Conservation (phyloP, 2,888 invertebrate species). For the Drosophila subsilvestris region DNA sequence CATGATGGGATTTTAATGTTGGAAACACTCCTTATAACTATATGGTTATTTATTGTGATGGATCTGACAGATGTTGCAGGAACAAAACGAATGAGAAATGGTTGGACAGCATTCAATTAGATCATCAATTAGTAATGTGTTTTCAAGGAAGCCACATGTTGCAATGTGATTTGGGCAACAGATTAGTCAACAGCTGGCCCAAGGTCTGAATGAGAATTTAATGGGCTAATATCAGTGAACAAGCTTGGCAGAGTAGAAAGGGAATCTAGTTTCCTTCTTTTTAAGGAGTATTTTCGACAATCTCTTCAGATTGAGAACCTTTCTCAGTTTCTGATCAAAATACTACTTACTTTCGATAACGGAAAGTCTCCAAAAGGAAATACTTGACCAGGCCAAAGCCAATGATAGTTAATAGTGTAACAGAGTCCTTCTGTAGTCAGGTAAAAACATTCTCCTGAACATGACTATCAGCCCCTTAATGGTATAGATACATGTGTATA, state of each 20-base stretch:
- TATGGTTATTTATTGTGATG: slow-evolving; percentile 71
- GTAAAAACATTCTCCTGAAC: too few relatives aligned
- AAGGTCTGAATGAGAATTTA: slow-evolving; percentile 15
- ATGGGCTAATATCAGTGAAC: background rate
- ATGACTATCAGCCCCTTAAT: slow-evolving; percentile 5
- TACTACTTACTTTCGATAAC: too few relatives aligned
- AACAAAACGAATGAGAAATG: slow-evolving; percentile 35
- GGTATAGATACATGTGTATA: slow-evolving; percentile 6
- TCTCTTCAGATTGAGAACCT: background rate
- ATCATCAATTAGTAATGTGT: slow-evolving; percentile 60
- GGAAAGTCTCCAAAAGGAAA: too few relatives aligned
- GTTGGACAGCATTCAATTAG: slow-evolving; percentile 59
- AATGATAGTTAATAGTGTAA: slow-evolving; percentile 31
- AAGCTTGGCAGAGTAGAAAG: too few relatives aligned
- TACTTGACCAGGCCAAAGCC: background rate
- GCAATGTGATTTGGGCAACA: slow-evolving; percentile 33
- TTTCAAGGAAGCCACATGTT: slow-evolving; percentile 36
- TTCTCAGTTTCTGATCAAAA: too few relatives aligned
- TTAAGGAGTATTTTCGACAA: too few relatives aligned
- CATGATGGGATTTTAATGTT: slow-evolving; percentile 73
- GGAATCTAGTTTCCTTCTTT: too few relatives aligned
- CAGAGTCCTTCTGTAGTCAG: too few relatives aligned
- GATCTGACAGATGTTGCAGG: slow-evolving; percentile 52
- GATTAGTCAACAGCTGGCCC: slow-evolving; percentile 26
- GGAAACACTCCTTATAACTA: slow-evolving; percentile 63